Percentiles rank a stretch among this genome's conserved stretches.
Conservation (phyloP, 2,888 invertebrate species). For the Drosophila sordidapex region DNA sequence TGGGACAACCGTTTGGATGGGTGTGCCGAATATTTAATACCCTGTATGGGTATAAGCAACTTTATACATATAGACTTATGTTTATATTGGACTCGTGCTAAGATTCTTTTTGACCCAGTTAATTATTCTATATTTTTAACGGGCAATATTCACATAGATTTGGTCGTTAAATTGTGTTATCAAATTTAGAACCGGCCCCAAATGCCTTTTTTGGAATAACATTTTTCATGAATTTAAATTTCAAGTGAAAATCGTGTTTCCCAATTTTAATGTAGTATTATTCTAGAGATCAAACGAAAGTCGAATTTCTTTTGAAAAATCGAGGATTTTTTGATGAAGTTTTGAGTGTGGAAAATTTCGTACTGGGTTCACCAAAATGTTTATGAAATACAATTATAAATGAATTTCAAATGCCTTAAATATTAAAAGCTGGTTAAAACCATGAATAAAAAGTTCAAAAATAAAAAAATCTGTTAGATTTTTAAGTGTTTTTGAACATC, state of each 20-base stretch:
- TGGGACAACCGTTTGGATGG: not conserved
- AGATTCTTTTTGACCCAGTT: not conserved
- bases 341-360: not conserved
- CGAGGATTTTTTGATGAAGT: not conserved
- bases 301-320: not conserved
- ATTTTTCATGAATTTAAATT: not conserved
- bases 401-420: not conserved
- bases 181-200: not conserved
- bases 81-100: not conserved
- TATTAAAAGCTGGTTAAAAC: not conserved
- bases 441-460: not conserved
- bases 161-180: not conserved
- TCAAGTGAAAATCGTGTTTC: not conserved
- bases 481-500: too few species aligned
- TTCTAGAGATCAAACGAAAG: not conserved
- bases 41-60: not conserved
- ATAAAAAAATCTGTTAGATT: too few species aligned
- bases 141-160: not conserved
- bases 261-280: not conserved
- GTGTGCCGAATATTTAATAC: conserved; percentile 1
- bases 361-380: not conserved
- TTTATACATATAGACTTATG: not conserved
- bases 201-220: not conserved
- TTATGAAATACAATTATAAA: not conserved
- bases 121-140: not conserved